These are phyloP conservation scores for Natator depressus DNA, from an alignment of 2,113 vertebrate species.

Conservation along the genomic window DNA sequence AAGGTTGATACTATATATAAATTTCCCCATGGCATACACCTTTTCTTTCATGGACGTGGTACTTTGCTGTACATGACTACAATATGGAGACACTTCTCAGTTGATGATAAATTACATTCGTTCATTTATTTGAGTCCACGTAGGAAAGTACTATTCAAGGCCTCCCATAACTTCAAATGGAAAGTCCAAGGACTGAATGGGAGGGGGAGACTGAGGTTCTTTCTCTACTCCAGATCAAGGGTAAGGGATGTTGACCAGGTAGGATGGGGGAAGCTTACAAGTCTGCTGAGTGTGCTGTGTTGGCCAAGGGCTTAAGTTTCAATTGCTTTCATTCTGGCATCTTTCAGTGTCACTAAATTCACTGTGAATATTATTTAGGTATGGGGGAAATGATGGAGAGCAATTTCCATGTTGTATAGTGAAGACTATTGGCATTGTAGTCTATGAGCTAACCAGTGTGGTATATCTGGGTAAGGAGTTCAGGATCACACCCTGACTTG, in stretches of 20 bases:
- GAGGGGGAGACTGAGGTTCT: neutral
- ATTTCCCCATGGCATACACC: rapidly evolving
- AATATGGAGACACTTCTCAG: neutral
- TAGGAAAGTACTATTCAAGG: neutral
- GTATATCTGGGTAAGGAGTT: neutral
- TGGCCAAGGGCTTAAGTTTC: neutral
- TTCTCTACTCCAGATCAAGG: neutral
- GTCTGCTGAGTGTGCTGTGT: neutral
- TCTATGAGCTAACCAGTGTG: neutral
- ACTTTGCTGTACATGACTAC: neutral
- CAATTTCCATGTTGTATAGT: neutral
- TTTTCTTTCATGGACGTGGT: neutral
- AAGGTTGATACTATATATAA: neutral
- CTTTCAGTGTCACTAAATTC: neutral
- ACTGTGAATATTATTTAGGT: neutral
- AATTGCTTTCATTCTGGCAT: neutral
- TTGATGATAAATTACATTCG: neutral
- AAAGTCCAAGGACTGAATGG: neutral
- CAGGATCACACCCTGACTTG: conserved; percentile 6
- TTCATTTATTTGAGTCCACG: neutral
- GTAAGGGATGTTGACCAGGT: neutral
- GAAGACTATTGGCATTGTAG: neutral
- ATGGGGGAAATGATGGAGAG: neutral
- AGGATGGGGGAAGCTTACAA: neutral
- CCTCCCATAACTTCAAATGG: neutral